Conservation (phyloP, 2,797 vertebrate genomes). For the Dromococcyx pavoninus region DNA sequence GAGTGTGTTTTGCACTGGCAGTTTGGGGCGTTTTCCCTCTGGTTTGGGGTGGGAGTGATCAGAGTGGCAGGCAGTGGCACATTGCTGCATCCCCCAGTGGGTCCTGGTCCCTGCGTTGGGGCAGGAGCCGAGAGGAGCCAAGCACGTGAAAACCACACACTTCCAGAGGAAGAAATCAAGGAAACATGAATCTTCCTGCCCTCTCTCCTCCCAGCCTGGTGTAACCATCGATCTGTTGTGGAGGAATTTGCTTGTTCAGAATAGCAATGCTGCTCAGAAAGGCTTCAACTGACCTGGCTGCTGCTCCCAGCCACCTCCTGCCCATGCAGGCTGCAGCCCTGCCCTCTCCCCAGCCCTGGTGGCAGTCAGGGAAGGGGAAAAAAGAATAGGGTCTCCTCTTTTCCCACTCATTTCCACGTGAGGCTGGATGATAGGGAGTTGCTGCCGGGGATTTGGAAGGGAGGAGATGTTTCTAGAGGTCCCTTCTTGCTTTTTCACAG, state of each 20-base stretch:
- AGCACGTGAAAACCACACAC: neutral
- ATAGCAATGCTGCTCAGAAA: conserved; percentile 13
- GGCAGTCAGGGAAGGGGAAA: neutral
- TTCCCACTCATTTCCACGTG: neutral
- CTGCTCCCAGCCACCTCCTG: neutral
- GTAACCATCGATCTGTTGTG: conserved; percentile 26
- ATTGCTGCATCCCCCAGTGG: fast-evolving
- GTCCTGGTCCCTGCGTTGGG: neutral
- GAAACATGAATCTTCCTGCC: neutral
- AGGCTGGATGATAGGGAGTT: neutral
- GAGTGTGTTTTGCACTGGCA: neutral
- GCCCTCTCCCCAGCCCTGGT: neutral
- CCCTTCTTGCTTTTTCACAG: neutral
- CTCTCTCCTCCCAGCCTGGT: neutral
- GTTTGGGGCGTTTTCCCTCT: neutral
- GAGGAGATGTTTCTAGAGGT: conserved; percentile 5
- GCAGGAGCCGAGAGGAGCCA: neutral
- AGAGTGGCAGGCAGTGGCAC: neutral
- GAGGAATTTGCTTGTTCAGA: conserved; percentile 43
- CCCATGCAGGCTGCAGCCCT: neutral
- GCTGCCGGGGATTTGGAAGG: conserved; percentile 13
- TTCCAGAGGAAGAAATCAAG: neutral
- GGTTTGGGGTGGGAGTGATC: neutral
- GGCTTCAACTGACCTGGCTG: neutral
- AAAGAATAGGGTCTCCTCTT: neutral